Evolutionary conservation across 2,113 vertebrate species (phyloP), one percentile per base, ranked within the genome.

Genomic region (Mustela nigripes): DNA sequence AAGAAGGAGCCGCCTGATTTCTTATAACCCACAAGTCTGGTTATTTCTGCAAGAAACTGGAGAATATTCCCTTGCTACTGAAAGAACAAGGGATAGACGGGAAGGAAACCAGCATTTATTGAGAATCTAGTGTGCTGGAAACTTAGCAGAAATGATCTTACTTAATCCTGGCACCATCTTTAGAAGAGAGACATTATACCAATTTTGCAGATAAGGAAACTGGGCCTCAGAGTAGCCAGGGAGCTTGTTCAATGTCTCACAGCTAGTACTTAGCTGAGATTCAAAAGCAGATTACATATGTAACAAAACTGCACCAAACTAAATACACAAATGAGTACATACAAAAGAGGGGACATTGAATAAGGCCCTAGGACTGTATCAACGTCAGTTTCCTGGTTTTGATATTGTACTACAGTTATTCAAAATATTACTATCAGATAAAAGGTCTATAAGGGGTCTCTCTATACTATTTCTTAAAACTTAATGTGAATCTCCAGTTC

Each of bases 401-500:
- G 69, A 36, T 56, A 48, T 8, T 62, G 22, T 45, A 5, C 42
- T 83, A 63, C 36, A 65, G 45, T 92, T 95, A 79, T 39, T 42
- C 53, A 67, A 94, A 80, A 78, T 81, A 50, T 74, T 79, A 90
- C 48, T 83, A 36, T 11, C 14, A 24, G 8, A 15, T 58, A 15
- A 87, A 62, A 36, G 26, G 26, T 39, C 50, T n/a, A 15, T 15
- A 74, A 45, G 50, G 42, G 16, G 53, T 69, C 39, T 81, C 42
- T 71, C 14, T 90, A 24, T 48, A 22, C 85, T 53, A 48, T 93
- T 94, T 92, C 80, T 90, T 88, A 78, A 28, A 93, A 74, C 1
- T 88, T 89, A 15, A 67, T 48, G 28, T 62, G 71, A 69, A 89
- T 74, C 74, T 42, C 65, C 18, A 95, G 24, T 79, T 19, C 71